Percentiles rank a stretch among this genome's conserved stretches.
These are phyloP conservation scores for Chaetops frenatus DNA, from an alignment of 2,113 vertebrate species.

Conservation along the genomic window DNA sequence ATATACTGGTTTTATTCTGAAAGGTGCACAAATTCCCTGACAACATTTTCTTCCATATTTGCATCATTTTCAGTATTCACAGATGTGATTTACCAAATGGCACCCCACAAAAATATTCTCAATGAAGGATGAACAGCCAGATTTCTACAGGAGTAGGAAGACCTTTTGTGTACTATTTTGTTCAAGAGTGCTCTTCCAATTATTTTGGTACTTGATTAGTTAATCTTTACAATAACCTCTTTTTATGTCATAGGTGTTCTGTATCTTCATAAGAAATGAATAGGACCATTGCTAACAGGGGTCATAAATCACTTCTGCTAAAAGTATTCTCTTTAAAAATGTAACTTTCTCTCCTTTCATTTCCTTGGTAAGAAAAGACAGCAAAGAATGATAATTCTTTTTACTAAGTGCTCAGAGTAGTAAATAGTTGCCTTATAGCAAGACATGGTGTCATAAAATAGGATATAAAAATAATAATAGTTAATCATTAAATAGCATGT, in stretches of 20 bases:
- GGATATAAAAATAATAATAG: constrained; percentile 26
- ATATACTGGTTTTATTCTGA: background rate
- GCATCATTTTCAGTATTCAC: background rate
- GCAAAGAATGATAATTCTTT: background rate
- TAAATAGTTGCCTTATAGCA: constrained; percentile 23
- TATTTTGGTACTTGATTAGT: background rate
- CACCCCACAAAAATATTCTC: background rate
- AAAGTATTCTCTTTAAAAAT: background rate
- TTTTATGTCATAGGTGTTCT: background rate
- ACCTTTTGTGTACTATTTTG: background rate
- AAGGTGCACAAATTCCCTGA: background rate
- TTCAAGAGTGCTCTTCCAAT: background rate
- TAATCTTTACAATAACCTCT: background rate
- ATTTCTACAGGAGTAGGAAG: background rate
- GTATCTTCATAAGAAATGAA: background rate
- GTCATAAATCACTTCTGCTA: background rate
- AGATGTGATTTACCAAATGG: background rate
- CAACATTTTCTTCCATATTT: background rate
- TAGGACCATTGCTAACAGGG: background rate
- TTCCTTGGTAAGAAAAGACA: background rate
- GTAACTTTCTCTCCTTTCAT: background rate
- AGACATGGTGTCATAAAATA: background rate
- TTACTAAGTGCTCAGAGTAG: background rate
- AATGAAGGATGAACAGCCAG: background rate
- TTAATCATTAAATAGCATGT: constrained; percentile 13